phyloP scores from a whole-genome alignment of 2,888 invertebrate genomes.

The Choreutis nemorana region DNA sequence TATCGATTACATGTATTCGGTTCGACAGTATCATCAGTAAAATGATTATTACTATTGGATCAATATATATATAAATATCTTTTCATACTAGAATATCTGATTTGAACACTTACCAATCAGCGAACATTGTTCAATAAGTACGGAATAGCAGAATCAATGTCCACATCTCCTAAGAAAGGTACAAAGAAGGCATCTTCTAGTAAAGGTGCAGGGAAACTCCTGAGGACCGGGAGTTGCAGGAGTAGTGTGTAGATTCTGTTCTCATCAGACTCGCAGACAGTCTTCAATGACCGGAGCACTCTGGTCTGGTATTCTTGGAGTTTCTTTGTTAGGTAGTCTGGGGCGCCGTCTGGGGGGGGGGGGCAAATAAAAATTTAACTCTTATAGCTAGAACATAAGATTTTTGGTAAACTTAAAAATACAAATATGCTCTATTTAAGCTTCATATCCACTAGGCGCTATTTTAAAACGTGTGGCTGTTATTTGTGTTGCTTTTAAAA shows the following conservation, averaged over 20 bases:
- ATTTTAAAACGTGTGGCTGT: too few relatives aligned
- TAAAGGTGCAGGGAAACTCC: conserved; percentile 76
- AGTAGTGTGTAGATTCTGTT: conserved; percentile 68
- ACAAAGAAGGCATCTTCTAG: conserved; percentile 94
- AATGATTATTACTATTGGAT: too few relatives aligned
- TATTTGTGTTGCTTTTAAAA: too few relatives aligned
- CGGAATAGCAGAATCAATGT: conserved; percentile 95
- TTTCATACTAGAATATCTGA: neutral
- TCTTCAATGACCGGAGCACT: conserved; percentile 52
- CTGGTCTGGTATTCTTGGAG: conserved; percentile 56
- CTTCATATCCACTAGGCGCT: too few relatives aligned
- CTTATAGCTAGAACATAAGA: conserved; percentile 1
- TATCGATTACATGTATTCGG: too few relatives aligned
- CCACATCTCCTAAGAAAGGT: conserved; percentile 89
- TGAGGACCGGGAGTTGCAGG: conserved; percentile 74
- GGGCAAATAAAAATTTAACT: too few relatives aligned
- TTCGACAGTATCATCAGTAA: too few relatives aligned
- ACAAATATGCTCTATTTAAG: too few relatives aligned
- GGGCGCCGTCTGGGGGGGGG: conserved; percentile 47
- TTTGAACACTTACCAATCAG: conserved; percentile 5
- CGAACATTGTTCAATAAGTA: conserved; percentile 75
- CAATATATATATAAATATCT: too few relatives aligned
- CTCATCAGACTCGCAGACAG: conserved; percentile 29
- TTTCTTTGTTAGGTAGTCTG: conserved; percentile 50
- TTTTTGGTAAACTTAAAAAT: neutral